Conservation (phyloP, 2,113 vertebrate species). For the Nettapus auritus region DNA sequence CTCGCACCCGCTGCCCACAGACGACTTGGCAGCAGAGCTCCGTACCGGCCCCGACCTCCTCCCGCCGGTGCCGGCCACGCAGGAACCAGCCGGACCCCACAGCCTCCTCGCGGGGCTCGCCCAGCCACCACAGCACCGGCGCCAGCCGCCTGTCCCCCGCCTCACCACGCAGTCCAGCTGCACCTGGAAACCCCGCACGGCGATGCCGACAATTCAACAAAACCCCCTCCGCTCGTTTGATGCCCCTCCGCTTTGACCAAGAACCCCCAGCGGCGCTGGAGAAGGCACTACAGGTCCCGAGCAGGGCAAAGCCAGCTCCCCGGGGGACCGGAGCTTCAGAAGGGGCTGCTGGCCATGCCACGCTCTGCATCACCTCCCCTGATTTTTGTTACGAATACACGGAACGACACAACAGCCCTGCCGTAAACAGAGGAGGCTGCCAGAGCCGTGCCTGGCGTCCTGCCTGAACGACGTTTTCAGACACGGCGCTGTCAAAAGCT, state of each 20-base stretch:
- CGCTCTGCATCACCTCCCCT: background rate
- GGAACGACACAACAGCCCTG: background rate
- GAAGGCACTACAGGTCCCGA: background rate
- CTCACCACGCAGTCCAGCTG: rapidly evolving
- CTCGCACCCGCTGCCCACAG: background rate
- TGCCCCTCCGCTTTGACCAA: rapidly evolving
- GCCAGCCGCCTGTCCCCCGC: background rate
- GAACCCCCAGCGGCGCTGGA: background rate
- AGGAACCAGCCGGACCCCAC: background rate
- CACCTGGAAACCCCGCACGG: background rate
- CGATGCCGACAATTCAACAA: background rate
- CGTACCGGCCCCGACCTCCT: background rate
- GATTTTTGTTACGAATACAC: background rate
- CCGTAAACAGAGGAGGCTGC: background rate
- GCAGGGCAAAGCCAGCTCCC: background rate
- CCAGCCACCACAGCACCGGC: background rate
- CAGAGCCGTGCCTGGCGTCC: background rate
- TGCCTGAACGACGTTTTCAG: background rate
- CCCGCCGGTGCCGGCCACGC: background rate
- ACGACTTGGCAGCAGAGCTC: background rate
- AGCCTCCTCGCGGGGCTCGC: background rate
- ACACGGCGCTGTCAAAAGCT: background rate
- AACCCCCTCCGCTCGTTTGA: background rate
- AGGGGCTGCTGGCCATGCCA: background rate
- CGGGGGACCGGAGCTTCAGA: background rate